Evolutionary conservation across 2,797 vertebrate species (phyloP), one percentile per base, ranked within the genome.

Genomic region (Anguilla obscura): DNA sequence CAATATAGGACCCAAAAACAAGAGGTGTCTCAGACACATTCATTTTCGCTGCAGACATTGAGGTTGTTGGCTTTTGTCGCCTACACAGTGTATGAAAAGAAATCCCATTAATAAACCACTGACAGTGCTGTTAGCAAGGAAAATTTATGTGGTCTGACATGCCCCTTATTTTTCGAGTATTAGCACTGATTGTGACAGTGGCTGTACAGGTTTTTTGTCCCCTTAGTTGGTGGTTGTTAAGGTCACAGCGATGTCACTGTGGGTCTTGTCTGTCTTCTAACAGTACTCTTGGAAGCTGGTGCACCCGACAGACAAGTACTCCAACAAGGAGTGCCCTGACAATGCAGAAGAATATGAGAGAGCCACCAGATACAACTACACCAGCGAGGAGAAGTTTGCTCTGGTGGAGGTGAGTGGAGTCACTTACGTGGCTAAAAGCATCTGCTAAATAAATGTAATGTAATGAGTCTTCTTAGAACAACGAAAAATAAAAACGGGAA

Each of bases 241-340:
- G 86, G 21, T 52, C 45, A 76, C n/a, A 33, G n/a, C 69, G 33
- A 30, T 56, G 27, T 63, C 8, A 60, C 30, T 0, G 1, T 18
- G 2, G 33, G 7, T 3, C 71, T 27, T 58, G 0, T 87, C 1
- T 74, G 8, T 36, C 18, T n/a, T 83, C n/a, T 84, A 4, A 18
- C 90, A 99, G 98, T 99, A 99, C 89, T 99, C 98, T 0, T 99
- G 98, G 98, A 99, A 99, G 88, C 95, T 99, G 52, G 98, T 99
- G 36, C 98, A 99, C 88, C 98, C 98, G 0, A 99, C 98, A 0
- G 98, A 99, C 94, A 99, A 99, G 93, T 99, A 99, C 89, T 99
- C 98, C 69, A 99, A 99, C 93, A 99, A 99, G 91, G 98, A 99
- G 92, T 99, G 98, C 83, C 98, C 98, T 0, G 98, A 99, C 94